These are phyloP conservation scores for Dromas ardeola DNA, from an alignment of 2,113 vertebrate species.

Conservation along the genomic window DNA sequence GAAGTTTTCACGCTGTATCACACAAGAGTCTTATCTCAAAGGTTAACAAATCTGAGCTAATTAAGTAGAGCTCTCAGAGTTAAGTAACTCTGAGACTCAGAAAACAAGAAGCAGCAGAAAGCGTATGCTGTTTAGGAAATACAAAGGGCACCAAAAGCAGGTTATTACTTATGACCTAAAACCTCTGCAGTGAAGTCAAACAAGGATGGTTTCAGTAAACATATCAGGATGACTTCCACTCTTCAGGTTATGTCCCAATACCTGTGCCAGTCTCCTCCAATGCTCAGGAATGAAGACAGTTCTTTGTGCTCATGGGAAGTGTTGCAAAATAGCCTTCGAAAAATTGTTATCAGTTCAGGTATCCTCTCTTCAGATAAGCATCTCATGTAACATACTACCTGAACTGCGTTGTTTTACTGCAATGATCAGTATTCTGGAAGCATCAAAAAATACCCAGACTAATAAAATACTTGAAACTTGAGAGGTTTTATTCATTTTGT, in stretches of 20 bases:
- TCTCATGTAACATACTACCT: not conserved
- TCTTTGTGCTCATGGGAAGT: not conserved
- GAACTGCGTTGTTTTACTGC: not conserved
- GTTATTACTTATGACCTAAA: not conserved
- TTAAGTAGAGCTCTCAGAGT: not conserved
- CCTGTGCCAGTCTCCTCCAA: not conserved
- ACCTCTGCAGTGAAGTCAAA: not conserved
- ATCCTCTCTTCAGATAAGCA: not conserved
- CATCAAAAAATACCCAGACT: not conserved
- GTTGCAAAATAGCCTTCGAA: not conserved
- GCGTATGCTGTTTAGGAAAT: not conserved
- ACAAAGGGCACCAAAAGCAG: not conserved
- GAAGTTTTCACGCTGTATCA: not conserved
- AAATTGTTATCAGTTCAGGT: not conserved
- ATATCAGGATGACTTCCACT: not conserved
- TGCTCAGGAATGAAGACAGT: not conserved
- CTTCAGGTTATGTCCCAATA: not conserved
- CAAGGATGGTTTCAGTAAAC: not conserved
- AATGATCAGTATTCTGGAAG: not conserved
- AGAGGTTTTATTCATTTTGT: not conserved
- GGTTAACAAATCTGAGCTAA: not conserved
- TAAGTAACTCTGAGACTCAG: not conserved
- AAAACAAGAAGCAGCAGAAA: not conserved
- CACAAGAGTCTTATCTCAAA: not conserved
- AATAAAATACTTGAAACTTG: not conserved